phyloP scores from a whole-genome alignment of 2,113 vertebrate species.

The Otocyon megalotis region DNA sequence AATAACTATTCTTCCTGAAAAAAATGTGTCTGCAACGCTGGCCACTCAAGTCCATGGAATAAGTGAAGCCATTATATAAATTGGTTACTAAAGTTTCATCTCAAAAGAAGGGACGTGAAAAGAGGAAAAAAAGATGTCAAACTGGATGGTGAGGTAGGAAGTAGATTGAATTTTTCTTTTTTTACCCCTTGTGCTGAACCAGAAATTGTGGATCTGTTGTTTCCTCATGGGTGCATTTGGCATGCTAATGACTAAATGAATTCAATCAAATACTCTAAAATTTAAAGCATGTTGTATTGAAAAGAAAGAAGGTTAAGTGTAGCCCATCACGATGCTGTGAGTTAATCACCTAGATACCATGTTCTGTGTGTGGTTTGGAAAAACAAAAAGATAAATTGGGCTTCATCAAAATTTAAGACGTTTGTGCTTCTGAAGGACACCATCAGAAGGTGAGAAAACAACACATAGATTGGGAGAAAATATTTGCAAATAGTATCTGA shows the following conservation, averaged over 20 bases:
- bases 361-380: not conserved
- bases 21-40: slow-evolving; percentile 44
- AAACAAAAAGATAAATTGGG: not conserved
- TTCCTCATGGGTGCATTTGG: slow-evolving; percentile 1
- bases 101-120: slow-evolving; percentile 47
- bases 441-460: not conserved
- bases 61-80: slow-evolving; percentile 60
- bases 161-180: not conserved
- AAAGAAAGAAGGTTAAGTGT: slow-evolving; percentile 41
- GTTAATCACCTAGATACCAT: not conserved
- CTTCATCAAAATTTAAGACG: not conserved
- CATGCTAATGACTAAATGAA: slow-evolving; percentile 51
- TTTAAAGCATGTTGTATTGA: slow-evolving; percentile 30
- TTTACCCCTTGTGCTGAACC: slow-evolving; percentile 32
- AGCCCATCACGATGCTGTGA: not conserved
- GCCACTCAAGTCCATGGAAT: not conserved
- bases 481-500: not conserved
- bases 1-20: slow-evolving; percentile 58
- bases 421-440: not conserved
- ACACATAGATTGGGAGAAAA: not conserved
- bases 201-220: not conserved
- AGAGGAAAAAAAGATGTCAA: not conserved
- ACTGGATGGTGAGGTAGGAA: not conserved
- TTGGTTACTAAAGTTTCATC: slow-evolving; percentile 54
- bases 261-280: slow-evolving; percentile 5